Percentiles rank a stretch among this genome's conserved stretches.
phyloP scores from a whole-genome alignment of 1,140 invertebrate species.

The Dysdera silvatica region DNA sequence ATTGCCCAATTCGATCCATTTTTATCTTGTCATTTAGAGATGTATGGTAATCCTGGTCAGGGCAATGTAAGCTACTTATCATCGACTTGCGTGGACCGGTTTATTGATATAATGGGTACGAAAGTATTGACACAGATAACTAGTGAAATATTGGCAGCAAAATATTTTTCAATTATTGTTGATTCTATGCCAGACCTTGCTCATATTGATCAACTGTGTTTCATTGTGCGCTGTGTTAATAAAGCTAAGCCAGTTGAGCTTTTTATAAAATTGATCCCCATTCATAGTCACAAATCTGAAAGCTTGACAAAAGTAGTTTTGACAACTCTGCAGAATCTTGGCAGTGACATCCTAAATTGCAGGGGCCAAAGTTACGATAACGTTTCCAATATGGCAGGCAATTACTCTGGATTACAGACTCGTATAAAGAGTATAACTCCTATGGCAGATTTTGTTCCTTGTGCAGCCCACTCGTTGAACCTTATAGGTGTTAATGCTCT shows the following conservation, averaged over 20 bases:
- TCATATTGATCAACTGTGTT: constrained; percentile 1
- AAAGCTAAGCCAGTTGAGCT: not conserved
- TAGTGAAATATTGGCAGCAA: not conserved
- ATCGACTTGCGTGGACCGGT: not conserved
- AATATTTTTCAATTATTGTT: constrained; percentile 9
- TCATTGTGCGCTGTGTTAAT: constrained; percentile 2
- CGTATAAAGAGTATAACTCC: not conserved
- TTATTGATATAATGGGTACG: constrained; percentile 2
- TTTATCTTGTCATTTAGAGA: not conserved
- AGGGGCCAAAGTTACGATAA: constrained; percentile 3
- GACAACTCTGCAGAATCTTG: not conserved
- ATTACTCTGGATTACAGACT: not conserved
- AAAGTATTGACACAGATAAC: not conserved
- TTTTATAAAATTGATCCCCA: not conserved
- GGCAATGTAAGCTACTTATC: constrained; percentile 15
- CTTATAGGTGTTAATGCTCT: not conserved
- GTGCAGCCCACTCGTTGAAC: constrained; percentile 3
- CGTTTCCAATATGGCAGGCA: not conserved
- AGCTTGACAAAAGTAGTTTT: not conserved
- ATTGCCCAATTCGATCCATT: too few species aligned
- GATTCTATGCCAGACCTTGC: constrained; percentile 10
- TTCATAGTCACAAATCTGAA: not conserved
- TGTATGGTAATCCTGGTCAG: constrained; percentile 15
- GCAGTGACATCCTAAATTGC: not conserved
- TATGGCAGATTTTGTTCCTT: not conserved